Percentiles rank a stretch among this genome's conserved stretches.
phyloP scores from a whole-genome alignment of 1,140 invertebrate genomes.

The Leptinotarsa lineolata region DNA sequence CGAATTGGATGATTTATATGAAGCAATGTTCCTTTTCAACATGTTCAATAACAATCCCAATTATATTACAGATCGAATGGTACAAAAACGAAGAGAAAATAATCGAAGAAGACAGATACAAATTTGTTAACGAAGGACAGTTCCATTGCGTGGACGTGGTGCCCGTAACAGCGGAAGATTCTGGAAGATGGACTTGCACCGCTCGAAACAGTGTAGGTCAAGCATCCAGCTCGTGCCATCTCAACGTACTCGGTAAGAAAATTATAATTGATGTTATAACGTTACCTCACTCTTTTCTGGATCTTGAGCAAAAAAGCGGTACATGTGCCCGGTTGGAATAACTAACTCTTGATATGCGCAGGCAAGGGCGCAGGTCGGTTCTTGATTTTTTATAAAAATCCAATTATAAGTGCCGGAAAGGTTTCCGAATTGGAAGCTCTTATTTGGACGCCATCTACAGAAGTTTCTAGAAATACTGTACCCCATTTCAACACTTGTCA shows the following conservation, averaged over 20 bases:
- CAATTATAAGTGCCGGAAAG: no score
- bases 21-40: neutral
- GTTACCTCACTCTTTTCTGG: no score
- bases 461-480: no score
- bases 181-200: slow-evolving; percentile 78
- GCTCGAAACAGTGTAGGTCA: slow-evolving; percentile 75
- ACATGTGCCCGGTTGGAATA: no score
- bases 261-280: no score
- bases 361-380: no score
- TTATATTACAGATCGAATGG: slow-evolving; percentile 72
- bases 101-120: slow-evolving; percentile 69
- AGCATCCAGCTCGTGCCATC: slow-evolving; percentile 73
- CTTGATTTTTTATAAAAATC: no score
- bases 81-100: slow-evolving; percentile 75
- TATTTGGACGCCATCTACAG: no score
- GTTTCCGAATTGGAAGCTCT: no score
- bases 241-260: slow-evolving; percentile 74
- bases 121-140: slow-evolving; percentile 77
- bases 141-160: slow-evolving; percentile 84
- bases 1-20: neutral
- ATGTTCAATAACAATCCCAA: neutral
- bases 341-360: no score
- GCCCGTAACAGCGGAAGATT: slow-evolving; percentile 80
- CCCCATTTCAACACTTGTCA: no score
- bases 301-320: no score